These are phyloP conservation scores for Drosophila chauvacae DNA, from an alignment of 1,140 invertebrate genomes.

Conservation along the genomic window DNA sequence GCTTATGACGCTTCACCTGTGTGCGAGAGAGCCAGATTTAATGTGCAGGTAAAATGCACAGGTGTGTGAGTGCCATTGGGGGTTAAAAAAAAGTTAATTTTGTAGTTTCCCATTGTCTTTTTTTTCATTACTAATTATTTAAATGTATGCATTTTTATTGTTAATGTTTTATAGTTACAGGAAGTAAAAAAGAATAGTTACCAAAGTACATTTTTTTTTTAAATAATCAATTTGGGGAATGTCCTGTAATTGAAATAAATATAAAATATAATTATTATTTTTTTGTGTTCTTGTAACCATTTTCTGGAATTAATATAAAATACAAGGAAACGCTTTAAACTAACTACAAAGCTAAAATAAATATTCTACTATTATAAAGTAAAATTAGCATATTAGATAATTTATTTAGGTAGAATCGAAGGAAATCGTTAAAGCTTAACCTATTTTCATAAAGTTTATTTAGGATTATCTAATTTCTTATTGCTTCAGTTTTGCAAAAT, in stretches of 20 bases:
- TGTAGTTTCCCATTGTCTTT: slow-evolving; percentile 6
- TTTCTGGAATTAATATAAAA: no score
- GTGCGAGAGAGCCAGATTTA: slow-evolving; percentile 21
- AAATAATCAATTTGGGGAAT: not conserved
- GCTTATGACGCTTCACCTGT: slow-evolving; percentile 16
- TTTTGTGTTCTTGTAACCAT: no score
- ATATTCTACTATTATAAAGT: not conserved
- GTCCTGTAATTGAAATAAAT: not conserved
- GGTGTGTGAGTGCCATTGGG: slow-evolving; percentile 18
- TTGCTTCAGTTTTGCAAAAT: slow-evolving; percentile 8
- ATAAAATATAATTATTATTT: no score
- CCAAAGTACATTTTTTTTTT: not conserved
- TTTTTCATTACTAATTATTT: slow-evolving; percentile 9
- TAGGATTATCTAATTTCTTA: not conserved
- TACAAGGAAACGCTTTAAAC: no score
- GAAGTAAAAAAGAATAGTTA: not conserved
- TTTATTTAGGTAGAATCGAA: no score
- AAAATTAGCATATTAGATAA: not conserved
- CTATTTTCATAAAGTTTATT: not conserved
- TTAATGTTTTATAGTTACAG: not conserved
- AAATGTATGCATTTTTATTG: not conserved
- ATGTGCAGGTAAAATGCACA: slow-evolving; percentile 34
- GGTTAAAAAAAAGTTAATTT: slow-evolving; percentile 9
- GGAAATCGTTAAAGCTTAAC: not conserved
- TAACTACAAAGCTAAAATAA: not conserved